These are phyloP conservation scores for Chaetodon trifasciatus DNA, from an alignment of 2,797 vertebrate genomes.

Conservation along the genomic window DNA sequence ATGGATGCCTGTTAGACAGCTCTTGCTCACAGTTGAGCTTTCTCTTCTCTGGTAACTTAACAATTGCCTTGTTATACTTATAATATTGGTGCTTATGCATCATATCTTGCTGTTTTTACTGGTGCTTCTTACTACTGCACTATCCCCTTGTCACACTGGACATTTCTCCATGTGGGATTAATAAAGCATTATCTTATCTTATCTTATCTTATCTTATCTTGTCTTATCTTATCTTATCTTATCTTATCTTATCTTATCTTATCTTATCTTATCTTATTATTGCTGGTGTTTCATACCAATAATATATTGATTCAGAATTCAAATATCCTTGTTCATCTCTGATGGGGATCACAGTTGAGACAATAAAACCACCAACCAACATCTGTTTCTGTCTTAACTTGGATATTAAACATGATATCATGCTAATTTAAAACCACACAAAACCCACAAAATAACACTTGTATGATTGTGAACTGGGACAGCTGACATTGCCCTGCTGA, in stretches of 20 bases:
- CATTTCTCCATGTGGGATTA: too few relatives aligned
- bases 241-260: too few relatives aligned
- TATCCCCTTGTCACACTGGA: too few relatives aligned
- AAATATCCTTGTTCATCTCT: slow-evolving; percentile 13
- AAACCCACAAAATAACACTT: neutral
- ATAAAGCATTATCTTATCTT: too few relatives aligned
- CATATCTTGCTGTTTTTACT: too few relatives aligned
- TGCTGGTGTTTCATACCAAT: neutral
- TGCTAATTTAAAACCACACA: neutral
- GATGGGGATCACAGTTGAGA: neutral
- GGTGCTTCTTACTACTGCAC: too few relatives aligned
- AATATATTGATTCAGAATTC: slow-evolving; percentile 1
- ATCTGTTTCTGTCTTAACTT: neutral
- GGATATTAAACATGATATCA: slow-evolving; percentile 8
- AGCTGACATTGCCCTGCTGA: slow-evolving; percentile 23
- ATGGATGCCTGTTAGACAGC: too few relatives aligned
- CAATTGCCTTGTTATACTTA: too few relatives aligned
- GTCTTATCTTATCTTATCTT: neutral
- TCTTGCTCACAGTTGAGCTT: too few relatives aligned
- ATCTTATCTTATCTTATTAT: neutral
- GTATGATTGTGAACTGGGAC: slow-evolving; percentile 5
- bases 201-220: neutral
- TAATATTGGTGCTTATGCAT: too few relatives aligned
- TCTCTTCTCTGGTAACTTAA: too few relatives aligned
- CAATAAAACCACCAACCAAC: slow-evolving; percentile 4